Base-by-base conservation (phyloP, 2,113 vertebrate genomes). In the Ageneiosus marmoratus region DNA sequence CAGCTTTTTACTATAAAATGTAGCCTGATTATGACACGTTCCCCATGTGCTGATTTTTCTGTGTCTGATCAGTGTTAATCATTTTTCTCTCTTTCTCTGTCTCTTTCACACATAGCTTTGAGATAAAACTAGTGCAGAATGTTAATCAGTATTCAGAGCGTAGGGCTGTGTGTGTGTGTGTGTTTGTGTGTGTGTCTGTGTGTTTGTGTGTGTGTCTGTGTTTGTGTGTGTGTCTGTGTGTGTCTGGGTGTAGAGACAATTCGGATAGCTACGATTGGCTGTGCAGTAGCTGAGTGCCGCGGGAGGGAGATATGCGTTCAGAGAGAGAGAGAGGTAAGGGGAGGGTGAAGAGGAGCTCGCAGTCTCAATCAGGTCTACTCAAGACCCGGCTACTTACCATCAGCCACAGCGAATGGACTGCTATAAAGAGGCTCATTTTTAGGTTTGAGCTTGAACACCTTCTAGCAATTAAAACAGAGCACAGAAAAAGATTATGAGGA, bases 211-310 rank as follows among this genome's bases (percentile, higher is more conserved):
- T 34, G 53, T 87, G 37, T 80, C 75, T 88, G 79, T 82, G 77
- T 86, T n/a, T n/a, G 67, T 85, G 77, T 55, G 70, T 63, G 24
- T 65, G 74, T 32, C 60, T 70, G 67, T 83, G 76, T 34, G 53
- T 87, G 37, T 80, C 75, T 88, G 79, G 83, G 77, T 86, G 85
- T 85, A 84, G 32, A 88, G 89, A 88, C 69, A 84, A 84, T 78
- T 81, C 89, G 89, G 89, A 85, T 83, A 86, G 60, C 77, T 90
- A 88, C 90, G 93, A 94, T 94, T 94, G 88, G 93, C 91, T 92
- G 90, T 86, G 32, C 88, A 84, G 88, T 88, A 80, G 85, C 65
- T 58, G 65, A 83, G 72, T 77, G 78, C 51, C 80, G 70, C 86
- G 86, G 85, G 88, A 89, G 88, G 88, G 88, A 91, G 88, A 86